Evolutionary conservation across 2,113 vertebrate species (phyloP).

Genomic region (Herpetotheres cachinnans): DNA sequence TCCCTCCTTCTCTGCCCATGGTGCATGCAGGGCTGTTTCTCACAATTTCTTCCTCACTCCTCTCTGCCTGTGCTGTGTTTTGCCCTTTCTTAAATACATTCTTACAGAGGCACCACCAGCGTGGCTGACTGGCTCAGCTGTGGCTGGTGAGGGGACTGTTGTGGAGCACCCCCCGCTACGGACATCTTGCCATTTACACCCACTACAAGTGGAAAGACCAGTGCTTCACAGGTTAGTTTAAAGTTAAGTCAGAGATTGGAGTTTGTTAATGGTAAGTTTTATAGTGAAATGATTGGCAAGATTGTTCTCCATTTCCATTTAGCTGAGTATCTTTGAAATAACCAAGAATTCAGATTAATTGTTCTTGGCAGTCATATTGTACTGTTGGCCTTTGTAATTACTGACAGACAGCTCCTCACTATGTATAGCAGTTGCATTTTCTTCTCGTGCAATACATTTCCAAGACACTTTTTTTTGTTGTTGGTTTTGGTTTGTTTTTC

Average conservation of each 20-base stretch:
- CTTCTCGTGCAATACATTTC: not conserved
- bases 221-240: not conserved
- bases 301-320: not conserved
- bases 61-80: not conserved
- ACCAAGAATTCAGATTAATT: not conserved
- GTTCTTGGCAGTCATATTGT: not conserved
- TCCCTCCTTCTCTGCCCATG: not conserved
- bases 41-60: not conserved
- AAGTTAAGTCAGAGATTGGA: not conserved
- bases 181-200: not conserved
- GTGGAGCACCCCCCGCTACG: rapidly evolving
- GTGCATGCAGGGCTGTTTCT: not conserved
- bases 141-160: rapidly evolving
- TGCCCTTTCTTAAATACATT: not conserved
- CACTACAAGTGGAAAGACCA: not conserved
- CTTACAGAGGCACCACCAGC: not conserved
- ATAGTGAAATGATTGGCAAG: not conserved
- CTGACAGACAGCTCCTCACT: not conserved
- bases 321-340: not conserved
- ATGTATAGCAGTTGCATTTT: not conserved
- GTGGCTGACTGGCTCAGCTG: rapidly evolving
- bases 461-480: not conserved
- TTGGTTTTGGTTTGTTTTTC: not conserved
- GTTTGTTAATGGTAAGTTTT: not conserved
- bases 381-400: not conserved